Evolutionary conservation across 1,140 invertebrate genomes (phyloP), one percentile per base, ranked within the genome.

Genomic region (Dermatophagoides farinae): DNA sequence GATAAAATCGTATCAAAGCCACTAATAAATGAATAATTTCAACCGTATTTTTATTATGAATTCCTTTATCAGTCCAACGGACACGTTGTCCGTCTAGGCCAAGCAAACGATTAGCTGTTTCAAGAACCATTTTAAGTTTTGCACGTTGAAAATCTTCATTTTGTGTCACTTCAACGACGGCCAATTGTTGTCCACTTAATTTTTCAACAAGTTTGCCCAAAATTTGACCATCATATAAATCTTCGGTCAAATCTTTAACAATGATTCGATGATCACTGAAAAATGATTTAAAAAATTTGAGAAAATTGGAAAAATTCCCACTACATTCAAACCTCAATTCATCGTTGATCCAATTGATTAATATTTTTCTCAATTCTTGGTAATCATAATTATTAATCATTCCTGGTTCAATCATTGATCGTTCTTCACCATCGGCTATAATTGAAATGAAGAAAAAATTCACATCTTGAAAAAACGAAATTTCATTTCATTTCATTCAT

Each of bases 301-400:
- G 6, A 10, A 20, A 51, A 23, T n/a, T 6, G 2, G 14, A 6
- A 5, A 52, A 22, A n/a, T 51, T 57, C 39, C 14, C 9, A 31
- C 31, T 5, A 49, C 49, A 12, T 20, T 16, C 10, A 38, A 43
- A 63, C 62, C 57, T 61, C 6, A 64, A 72, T 71, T 95, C 93
- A 75, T 97, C 90, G 73, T 97, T 97, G 40, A 97, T 89, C 93
- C 92, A 97, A 65, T 96, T 89, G 63, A 93, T 85, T n/a, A 97
- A 73, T 50, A 96, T 82, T 67, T 77, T 76, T 64, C 90, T 83
- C 8, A 97, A 74, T 67, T 93, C 86, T 62, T 82, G 80, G 0
- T 97, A 77, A 72, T 88, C 85, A 0, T 85, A 80, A 72, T 95
- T 86, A 52, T 86, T 83, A 64, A 84, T 79, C 0, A 88, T 89